Evolutionary conservation across 2,888 invertebrate species (phyloP), one percentile per base, ranked within the genome.

Genomic region (Oligia strigilis): DNA sequence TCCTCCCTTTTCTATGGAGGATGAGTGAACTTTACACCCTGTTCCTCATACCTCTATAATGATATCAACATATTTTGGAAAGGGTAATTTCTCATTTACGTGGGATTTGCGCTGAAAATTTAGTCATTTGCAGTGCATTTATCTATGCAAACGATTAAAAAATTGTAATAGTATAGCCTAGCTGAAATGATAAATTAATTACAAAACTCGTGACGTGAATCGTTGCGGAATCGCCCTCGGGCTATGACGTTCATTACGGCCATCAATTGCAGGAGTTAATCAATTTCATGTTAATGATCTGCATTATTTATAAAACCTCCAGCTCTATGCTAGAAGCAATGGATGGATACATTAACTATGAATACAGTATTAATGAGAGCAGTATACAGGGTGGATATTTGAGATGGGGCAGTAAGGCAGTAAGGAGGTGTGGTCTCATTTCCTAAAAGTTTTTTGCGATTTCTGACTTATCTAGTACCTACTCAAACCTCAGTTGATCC

Each of bases 141-240:
- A 19, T 55, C 4, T 64, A 17, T 43, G 8, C 3, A 52, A 66
- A 76, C 49, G 17, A 29, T 55, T n/a, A 4, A 46, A 75, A 23
- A 23, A 74, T 80, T 75, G 40, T 19, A 52, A 49, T 17, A 81
- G 29, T 69, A 62, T 58, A 29, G 9, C 13, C 36, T 19, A 4
- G 17, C 17, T 64, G 70, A 64, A 65, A 70, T 49, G 40, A 40
- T 70, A 19, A 81, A 81, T 81, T 76, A 65, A 82, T 82, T 81
- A 36, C 29, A 52, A 70, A 65, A 70, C 19, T 82, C 64, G 75
- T 81, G 80, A 64, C 58, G 80, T 0, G 82, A 81, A 80, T 76
- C 64, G 70, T 76, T 76, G 58, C 82, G 49, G 64, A 76, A 65
- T 70, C 17, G 5, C 64, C 11, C 70, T 77, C 49, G 4, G 43